A percentile compares a stretch with the other conserved stretches of the same genome.
These are phyloP conservation scores for Poeciliopsis prolifica DNA, from an alignment of 2,113 vertebrate genomes.

Conservation along the genomic window DNA sequence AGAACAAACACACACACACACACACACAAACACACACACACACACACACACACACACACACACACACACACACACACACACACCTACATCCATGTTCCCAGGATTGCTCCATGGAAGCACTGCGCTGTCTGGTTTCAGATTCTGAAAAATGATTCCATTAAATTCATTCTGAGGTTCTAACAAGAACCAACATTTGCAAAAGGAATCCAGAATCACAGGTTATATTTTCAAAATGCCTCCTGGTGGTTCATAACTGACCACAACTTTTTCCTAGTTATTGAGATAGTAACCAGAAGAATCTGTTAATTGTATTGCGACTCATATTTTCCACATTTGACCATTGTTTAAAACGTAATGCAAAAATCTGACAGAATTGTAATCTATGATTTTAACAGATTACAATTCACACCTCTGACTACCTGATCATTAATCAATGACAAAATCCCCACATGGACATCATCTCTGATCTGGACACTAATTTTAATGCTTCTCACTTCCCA, in stretches of 20 bases:
- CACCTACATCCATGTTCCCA: background rate
- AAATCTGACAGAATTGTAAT: too few relatives aligned
- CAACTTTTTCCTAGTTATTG: background rate
- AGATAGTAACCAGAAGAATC: background rate
- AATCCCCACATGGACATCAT: too few relatives aligned
- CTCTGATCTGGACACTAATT: too few relatives aligned
- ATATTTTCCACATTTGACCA: too few relatives aligned
- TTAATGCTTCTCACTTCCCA: too few relatives aligned
- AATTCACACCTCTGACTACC: too few relatives aligned
- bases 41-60: constrained; percentile 19
- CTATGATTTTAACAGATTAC: too few relatives aligned
- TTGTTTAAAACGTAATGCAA: too few relatives aligned
- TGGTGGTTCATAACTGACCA: background rate
- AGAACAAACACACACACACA: constrained; percentile 20
- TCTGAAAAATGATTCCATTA: background rate
- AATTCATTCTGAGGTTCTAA: background rate
- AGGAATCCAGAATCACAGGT: background rate
- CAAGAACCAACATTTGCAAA: background rate
- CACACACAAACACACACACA: too few relatives aligned
- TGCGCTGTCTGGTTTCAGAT: background rate
- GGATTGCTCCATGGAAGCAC: background rate
- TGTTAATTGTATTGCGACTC: background rate
- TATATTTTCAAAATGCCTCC: background rate
- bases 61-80: constrained; percentile 17
- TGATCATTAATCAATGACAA: too few relatives aligned